phyloP scores from a whole-genome alignment of 1,140 invertebrate genomes.

The Prorops nasuta region DNA sequence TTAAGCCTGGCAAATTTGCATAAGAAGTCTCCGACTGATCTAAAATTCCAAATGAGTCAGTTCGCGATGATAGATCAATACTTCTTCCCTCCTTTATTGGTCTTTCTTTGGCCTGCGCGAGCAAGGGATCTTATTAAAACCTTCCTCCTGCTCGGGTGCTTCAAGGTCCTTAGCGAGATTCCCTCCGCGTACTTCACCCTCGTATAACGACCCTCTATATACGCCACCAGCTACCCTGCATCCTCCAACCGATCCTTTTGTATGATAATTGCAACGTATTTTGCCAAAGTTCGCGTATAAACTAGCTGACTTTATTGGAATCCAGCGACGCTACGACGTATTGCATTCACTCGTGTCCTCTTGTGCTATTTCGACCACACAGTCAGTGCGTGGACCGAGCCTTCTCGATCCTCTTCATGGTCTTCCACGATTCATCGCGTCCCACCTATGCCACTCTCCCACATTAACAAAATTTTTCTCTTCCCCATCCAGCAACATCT shows the following conservation, averaged over 20 bases:
- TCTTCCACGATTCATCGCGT: too few species aligned
- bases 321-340: constrained; percentile 18
- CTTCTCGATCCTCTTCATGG: too few species aligned
- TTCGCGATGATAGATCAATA: constrained; percentile 33
- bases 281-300: constrained; percentile 38
- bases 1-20: constrained; percentile 21
- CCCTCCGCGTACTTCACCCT: constrained; percentile 18
- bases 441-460: too few species aligned
- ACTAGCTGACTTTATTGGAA: constrained; percentile 33
- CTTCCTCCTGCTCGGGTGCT: neutral
- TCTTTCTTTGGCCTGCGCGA: too few species aligned
- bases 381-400: too few species aligned
- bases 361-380: too few species aligned
- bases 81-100: too few species aligned
- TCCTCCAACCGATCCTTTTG: constrained; percentile 41
- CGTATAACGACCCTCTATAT: constrained; percentile 27
- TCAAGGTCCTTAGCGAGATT: constrained; percentile 14
- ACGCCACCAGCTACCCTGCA: constrained; percentile 18
- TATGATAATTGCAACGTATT: constrained; percentile 49
- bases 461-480: too few species aligned
- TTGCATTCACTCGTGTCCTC: too few species aligned
- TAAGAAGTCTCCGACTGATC: constrained; percentile 31
- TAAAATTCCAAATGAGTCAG: constrained; percentile 32
- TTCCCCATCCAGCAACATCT: too few species aligned
- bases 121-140: too few species aligned